Conservation (phyloP, 2,797 vertebrate genomes). For the Aulostomus chinensis region DNA sequence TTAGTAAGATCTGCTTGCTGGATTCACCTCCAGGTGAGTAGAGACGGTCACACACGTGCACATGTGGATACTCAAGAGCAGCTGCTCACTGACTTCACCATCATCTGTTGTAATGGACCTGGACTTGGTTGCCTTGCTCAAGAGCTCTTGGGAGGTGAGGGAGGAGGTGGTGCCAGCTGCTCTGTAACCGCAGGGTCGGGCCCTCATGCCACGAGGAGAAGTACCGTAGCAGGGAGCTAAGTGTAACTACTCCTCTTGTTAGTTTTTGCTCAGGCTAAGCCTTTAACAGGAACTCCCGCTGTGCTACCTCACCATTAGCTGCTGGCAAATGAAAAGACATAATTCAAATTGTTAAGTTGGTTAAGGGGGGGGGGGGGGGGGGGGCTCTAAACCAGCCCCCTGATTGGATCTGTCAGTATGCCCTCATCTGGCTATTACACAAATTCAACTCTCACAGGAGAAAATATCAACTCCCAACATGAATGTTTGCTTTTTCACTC, state of each 20-base stretch:
- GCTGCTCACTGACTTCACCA: constrained; percentile 23
- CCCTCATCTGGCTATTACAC: constrained; percentile 56
- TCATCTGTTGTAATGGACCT: background rate
- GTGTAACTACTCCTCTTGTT: constrained; percentile 64
- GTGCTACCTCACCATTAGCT: constrained; percentile 57
- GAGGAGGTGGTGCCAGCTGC: constrained; percentile 41
- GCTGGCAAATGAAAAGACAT: constrained; percentile 59
- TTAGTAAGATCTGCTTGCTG: too few species aligned
- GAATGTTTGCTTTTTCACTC: constrained; percentile 51
- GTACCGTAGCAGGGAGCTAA: constrained; percentile 30
- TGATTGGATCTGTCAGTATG: constrained; percentile 65
- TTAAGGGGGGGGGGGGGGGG: constrained; percentile 25
- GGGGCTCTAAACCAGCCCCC: constrained; percentile 31
- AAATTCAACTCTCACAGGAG: constrained; percentile 46
- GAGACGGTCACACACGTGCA: background rate
- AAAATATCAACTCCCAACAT: constrained; percentile 21
- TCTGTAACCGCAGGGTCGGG: constrained; percentile 28
- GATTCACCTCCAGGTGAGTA: background rate
- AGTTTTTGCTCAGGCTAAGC: constrained; percentile 54
- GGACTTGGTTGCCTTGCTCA: constrained; percentile 32
- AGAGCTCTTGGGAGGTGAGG: constrained; percentile 18
- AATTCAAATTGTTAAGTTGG: constrained; percentile 65
- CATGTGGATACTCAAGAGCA: background rate
- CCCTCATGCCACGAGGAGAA: constrained; percentile 58
- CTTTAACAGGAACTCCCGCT: constrained; percentile 69